These are phyloP conservation scores for Dicycla oo DNA, from an alignment of 2,888 invertebrate species.

Conservation along the genomic window DNA sequence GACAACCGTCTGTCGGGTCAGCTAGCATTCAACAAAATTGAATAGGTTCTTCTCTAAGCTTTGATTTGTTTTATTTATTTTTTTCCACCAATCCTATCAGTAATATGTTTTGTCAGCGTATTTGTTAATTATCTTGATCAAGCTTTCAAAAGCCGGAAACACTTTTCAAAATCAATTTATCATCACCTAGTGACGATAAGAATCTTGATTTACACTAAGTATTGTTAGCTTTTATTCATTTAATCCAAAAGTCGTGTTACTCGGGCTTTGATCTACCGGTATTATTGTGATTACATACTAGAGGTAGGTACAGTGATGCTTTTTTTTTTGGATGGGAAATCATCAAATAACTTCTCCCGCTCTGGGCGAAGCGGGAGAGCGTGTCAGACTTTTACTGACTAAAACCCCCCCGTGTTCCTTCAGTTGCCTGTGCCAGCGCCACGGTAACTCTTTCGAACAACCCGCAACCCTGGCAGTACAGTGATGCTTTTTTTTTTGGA, in stretches of 20 bases:
- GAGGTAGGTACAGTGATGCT: too few species aligned
- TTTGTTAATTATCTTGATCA: not conserved
- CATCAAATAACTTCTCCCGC: too few species aligned
- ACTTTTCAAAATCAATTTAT: not conserved
- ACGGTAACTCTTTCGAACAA: too few species aligned
- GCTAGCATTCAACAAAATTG: not conserved
- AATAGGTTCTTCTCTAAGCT: not conserved
- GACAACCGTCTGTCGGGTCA: too few species aligned
- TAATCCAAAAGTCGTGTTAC: not conserved
- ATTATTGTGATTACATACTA: constrained; percentile 16
- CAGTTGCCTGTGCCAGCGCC: too few species aligned
- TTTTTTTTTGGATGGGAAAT: too few species aligned
- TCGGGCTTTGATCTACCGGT: constrained; percentile 10
- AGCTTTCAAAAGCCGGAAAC: not conserved
- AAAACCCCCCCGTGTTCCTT: too few species aligned
- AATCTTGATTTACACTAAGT: constrained; percentile 3
- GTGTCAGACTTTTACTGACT: too few species aligned
- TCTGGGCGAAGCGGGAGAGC: too few species aligned
- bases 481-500: too few species aligned
- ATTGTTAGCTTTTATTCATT: not conserved
- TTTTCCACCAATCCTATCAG: not conserved
- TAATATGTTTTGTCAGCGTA: not conserved
- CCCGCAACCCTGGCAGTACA: too few species aligned
- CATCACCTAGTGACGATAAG: not conserved
- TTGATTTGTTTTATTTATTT: not conserved